Evolutionary conservation across 2,797 vertebrate species (phyloP), one percentile per base, ranked within the genome.

Genomic region (Poecilia wingei): DNA sequence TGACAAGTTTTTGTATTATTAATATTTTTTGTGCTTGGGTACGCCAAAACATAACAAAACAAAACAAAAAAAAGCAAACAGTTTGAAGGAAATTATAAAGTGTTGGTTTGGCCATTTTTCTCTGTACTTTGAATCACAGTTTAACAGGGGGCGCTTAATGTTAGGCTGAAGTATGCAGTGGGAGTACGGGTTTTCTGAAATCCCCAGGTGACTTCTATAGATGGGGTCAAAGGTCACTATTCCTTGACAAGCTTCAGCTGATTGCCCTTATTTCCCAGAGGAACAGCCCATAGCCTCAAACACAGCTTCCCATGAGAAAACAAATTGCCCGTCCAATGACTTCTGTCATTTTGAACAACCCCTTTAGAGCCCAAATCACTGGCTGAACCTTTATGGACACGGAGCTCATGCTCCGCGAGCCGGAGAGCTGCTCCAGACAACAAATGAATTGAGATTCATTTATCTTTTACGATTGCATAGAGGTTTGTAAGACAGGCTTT

Each of bases 311-410:
- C 92, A 71, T 68, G 88, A 86, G 92, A 81, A 93, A 91, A 92
- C 84, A 91, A 90, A 92, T 90, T 87, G 90, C 87, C 85, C 78
- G 46, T 81, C 80, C 84, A 87, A 74, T 90, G 84, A 88, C 86
- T 89, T 83, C 88, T 93, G 93, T 91, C 91, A 89, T 91, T 91
- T 89, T 83, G 76, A 93, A 88, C 84, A 82, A 82, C 91, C 81
- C 80, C 87, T 73, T 88, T 89, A 92, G 83, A 87, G 86, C 83
- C 74, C 3, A 73, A 87, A 89, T 91, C 86, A 86, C 76, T 51
- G 85, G 77, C 82, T 82, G 78, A 89, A 88, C 87, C 88, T 91
- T 91, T 88, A 87, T 86, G 82, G 85, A 82, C 88, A 82, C 77
- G 36, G 25, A 79, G 77, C 81, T 88, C 79, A 77, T 79, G 82